A percentile compares a stretch with the other conserved stretches of the same genome.
These are phyloP conservation scores for Pseudococcus longispinus DNA, from an alignment of 2,888 invertebrate species.

Conservation along the genomic window DNA sequence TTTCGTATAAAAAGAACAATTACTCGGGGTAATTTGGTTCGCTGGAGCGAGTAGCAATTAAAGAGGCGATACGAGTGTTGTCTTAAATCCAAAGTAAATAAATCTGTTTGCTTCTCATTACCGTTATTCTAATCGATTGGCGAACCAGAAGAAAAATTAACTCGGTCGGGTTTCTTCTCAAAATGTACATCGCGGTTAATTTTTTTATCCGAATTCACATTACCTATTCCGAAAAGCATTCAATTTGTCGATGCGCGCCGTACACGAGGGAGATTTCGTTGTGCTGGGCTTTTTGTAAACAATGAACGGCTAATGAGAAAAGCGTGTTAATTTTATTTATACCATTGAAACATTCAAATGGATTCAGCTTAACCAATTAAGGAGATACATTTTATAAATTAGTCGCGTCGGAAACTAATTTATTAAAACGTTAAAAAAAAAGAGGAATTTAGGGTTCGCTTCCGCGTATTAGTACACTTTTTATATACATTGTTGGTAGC, in stretches of 20 bases:
- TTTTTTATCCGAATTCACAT: neutral
- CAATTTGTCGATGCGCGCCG: neutral
- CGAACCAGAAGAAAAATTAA: conserved; percentile 25
- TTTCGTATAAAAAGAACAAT: neutral
- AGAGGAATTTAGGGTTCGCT: conserved; percentile 32
- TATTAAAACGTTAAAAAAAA: conserved; percentile 19
- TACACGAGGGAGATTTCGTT: conserved; percentile 15
- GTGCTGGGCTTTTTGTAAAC: neutral
- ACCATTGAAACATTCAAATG: conserved; percentile 43
- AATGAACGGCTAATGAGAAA: conserved; percentile 51
- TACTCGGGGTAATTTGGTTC: neutral
- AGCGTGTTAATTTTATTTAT: conserved; percentile 51
- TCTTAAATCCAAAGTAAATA: conserved; percentile 31
- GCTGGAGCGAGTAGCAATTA: neutral
- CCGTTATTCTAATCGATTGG: conserved; percentile 21
- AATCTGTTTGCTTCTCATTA: conserved; percentile 38
- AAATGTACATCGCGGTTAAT: neutral
- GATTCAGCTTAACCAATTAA: conserved; percentile 45
- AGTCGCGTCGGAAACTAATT: conserved; percentile 48
- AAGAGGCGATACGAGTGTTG: neutral
- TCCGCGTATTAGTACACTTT: neutral
- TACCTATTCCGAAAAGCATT: neutral
- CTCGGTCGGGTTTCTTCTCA: neutral
- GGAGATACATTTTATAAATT: conserved; percentile 51
- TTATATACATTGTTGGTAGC: neutral